Base-by-base conservation (phyloP, 2,797 vertebrate genomes). In the Trematomus bernacchii region DNA sequence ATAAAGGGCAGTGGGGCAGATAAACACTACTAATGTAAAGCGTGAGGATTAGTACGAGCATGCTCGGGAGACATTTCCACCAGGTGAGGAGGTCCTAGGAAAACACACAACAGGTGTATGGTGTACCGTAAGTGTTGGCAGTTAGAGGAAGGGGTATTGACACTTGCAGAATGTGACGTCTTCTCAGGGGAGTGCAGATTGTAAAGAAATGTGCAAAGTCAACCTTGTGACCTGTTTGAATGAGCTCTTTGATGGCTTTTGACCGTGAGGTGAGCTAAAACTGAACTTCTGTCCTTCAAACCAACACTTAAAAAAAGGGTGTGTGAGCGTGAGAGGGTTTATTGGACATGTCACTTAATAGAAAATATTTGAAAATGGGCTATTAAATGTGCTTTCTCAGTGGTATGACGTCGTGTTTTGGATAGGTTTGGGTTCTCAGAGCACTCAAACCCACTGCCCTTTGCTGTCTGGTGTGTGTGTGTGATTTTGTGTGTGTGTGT, bases 161-260 rank as follows among this genome's bases (percentile, higher is more conserved):
- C 69, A 80, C 10, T 42, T 3, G 13, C 44, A 58, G 66, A 37
- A 19, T 18, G 57, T 13, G 65, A 66, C 19, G 30, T 80, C 79
- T 83, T 84, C 70, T 58, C 80, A 54, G 71, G 0, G 19, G 54
- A 58, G 77, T 67, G 85, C 23, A 52, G 86, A 74, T 66, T 81
- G 46, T 43, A 23, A 50, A 63, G 6, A 79, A 67, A 82, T 30
- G 65, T 73, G 79, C 66, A 52, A 64, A 67, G 67, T 18, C 50
- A 72, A 73, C 77, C 27, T 51, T 0, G 12, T 77, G 51, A 86
- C 71, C 47, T 46, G 51, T 13, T 30, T 15, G 7, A 15, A 19
- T 15, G 33, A 63, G 54, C 63, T 51, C 52, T 68, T 6, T 37
- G 27, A 68, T 10, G 50, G n/a, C 33, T 30, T 47, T 40, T 65